Conservation (phyloP, 2,888 invertebrate species). For the Drosophila mercatorum region DNA sequence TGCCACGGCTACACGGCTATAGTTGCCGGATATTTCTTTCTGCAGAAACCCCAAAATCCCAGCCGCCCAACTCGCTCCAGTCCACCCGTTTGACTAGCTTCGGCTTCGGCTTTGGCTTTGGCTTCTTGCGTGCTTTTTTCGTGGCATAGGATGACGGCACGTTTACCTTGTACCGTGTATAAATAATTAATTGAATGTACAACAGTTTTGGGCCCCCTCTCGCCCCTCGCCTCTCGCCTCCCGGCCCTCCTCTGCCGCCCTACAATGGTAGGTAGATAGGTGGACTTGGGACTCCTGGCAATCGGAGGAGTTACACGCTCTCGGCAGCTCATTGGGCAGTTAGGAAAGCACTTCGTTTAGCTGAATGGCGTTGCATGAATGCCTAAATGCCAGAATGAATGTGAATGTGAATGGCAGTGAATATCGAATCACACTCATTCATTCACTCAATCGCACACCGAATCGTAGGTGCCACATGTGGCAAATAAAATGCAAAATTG, state of each 20-base stretch:
- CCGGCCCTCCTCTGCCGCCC: background rate
- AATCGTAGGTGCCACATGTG: constrained; percentile 20
- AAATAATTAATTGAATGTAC: constrained; percentile 81
- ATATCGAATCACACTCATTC: constrained; percentile 22
- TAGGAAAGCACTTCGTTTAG: constrained; percentile 67
- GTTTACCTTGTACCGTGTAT: constrained; percentile 76
- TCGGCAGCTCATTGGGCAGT: constrained; percentile 56
- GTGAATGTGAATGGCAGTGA: constrained; percentile 39
- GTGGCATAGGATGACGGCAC: constrained; percentile 56
- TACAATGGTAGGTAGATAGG: background rate
- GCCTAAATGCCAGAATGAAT: constrained; percentile 32
- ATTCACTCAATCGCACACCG: constrained; percentile 5
- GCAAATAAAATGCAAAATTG: constrained; percentile 12
- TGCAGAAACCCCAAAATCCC: background rate
- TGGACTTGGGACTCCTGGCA: constrained; percentile 15
- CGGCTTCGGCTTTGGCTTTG: constrained; percentile 16
- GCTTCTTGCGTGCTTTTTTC: constrained; percentile 44
- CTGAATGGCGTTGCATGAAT: constrained; percentile 45
- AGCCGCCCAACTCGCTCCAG: too few species aligned
- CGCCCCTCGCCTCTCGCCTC: too few species aligned
- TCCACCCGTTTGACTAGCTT: constrained; percentile 30
- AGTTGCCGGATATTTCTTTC: constrained; percentile 32
- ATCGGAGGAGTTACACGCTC: constrained; percentile 60
- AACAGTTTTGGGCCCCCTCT: constrained; percentile 57
- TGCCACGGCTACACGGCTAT: constrained; percentile 62